A percentile compares a stretch with the other conserved stretches of the same genome.
Evolutionary conservation across 2,113 vertebrate genomes (phyloP).

Genomic region (Ctenomys sociabilis): DNA sequence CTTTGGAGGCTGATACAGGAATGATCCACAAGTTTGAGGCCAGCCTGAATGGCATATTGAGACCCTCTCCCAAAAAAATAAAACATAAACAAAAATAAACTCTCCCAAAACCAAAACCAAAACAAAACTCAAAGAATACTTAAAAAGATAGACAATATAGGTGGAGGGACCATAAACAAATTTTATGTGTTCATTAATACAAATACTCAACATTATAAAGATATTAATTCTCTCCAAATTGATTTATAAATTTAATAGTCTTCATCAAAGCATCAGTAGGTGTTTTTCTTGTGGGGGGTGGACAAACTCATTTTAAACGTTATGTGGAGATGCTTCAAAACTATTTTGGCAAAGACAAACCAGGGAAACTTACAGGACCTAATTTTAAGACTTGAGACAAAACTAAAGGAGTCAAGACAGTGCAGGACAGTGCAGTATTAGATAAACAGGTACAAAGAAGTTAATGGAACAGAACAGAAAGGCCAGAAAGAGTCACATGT

Average conservation of each 20-base stretch:
- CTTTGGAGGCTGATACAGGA: neutral
- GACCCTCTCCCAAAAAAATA: neutral
- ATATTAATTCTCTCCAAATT: neutral
- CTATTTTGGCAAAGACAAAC: conserved; percentile 7
- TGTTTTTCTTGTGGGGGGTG: neutral
- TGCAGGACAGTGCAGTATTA: too few species aligned
- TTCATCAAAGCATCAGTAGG: neutral
- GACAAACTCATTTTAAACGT: conserved; percentile 21
- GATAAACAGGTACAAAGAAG: neutral
- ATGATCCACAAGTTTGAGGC: neutral
- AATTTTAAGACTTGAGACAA: neutral
- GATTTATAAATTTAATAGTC: conserved; percentile 51
- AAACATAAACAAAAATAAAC: neutral
- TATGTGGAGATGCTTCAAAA: conserved; percentile 9
- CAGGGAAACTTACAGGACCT: neutral
- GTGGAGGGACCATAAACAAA: neutral
- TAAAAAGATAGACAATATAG: neutral
- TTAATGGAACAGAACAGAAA: neutral
- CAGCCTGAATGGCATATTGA: neutral
- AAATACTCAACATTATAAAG: neutral
- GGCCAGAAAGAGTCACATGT: neutral
- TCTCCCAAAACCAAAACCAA: neutral
- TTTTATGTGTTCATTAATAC: neutral
- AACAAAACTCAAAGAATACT: neutral
- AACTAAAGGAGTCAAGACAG: neutral